phyloP scores from a whole-genome alignment of 2,113 vertebrate species.

The Micronycteris hirsuta region DNA sequence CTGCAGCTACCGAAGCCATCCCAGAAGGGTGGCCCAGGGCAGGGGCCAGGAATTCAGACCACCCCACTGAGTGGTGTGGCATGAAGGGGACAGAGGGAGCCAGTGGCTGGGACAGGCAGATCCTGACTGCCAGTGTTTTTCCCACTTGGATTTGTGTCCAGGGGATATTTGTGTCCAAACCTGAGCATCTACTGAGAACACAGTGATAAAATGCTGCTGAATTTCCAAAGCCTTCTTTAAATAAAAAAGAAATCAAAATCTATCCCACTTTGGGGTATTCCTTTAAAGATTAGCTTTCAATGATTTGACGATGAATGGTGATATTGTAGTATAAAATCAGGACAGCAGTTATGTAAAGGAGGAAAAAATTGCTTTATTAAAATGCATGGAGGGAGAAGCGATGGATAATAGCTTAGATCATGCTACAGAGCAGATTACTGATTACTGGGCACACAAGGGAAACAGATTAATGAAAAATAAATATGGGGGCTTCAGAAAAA shows the following conservation, averaged over 20 bases:
- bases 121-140: not conserved
- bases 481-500: conserved; percentile 55
- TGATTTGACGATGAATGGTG: conserved; percentile 55
- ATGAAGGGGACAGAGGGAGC: not conserved
- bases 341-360: conserved; percentile 54
- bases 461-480: conserved; percentile 68
- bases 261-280: conserved; percentile 37
- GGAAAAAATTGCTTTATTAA: conserved; percentile 61
- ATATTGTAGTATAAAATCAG: conserved; percentile 36
- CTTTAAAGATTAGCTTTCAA: conserved; percentile 70
- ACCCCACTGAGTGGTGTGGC: not conserved
- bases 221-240: conserved; percentile 26
- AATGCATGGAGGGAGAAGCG: conserved; percentile 29
- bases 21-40: not conserved
- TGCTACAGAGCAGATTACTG: conserved; percentile 54
- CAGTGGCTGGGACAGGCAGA: not conserved
- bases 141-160: not conserved
- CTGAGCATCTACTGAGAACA: conserved; percentile 7
- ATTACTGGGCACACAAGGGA: conserved; percentile 53
- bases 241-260: not conserved
- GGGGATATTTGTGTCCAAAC: not conserved
- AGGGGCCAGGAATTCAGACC: not conserved
- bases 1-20: not conserved
- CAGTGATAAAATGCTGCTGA: conserved; percentile 47
- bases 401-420: conserved; percentile 61